Base-by-base conservation (phyloP, 2,113 vertebrate species). In the Oncorhynchus clarkii region DNA sequence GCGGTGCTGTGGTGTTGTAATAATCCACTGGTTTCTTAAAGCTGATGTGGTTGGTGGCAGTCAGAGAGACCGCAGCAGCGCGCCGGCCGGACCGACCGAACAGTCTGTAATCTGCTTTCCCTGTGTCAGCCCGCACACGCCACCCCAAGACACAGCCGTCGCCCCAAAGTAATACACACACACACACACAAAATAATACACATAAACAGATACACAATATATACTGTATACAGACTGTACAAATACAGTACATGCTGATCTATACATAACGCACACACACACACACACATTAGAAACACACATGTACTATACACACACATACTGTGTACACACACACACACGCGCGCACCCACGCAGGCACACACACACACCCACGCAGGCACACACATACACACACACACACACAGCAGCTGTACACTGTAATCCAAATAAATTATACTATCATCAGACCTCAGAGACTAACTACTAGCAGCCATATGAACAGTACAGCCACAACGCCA, bases 51-150 rank as follows among this genome's bases (percentile, higher is more conserved):
- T 16, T 79, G 88, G 91, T 89, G 88, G 84, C 87, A 90, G 86
- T 48, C 84, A 72, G 88, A 76, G 90, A 89, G 85, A 79, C 85
- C 89, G 83, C 82, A 80, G 80, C 73, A 70, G 14, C 80, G 76
- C 84, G 60, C 84, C 82, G 57, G 73, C 82, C 72, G 77, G 78
- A 77, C 79, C 85, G 72, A 83, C 84, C 81, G 72, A 77, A 82
- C 81, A 13, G 18, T 39, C 74, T 20, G 71, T 91, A 92, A 92
- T 89, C 91, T 86, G 90, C 89, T 92, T 91, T 90, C 70, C 81
- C 39, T 78, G 90, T 90, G 90, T 89, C 91, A 90, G 91, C 82
- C 87, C 24, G 84, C 85, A 70, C 87, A 86, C 84, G 86, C 74
- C 83, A 34, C 87, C 78, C 85, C 86, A 86, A 78, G 82, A 84